Conservation (phyloP, 2,888 invertebrate genomes). For the Lasioglossum oenotherae region DNA sequence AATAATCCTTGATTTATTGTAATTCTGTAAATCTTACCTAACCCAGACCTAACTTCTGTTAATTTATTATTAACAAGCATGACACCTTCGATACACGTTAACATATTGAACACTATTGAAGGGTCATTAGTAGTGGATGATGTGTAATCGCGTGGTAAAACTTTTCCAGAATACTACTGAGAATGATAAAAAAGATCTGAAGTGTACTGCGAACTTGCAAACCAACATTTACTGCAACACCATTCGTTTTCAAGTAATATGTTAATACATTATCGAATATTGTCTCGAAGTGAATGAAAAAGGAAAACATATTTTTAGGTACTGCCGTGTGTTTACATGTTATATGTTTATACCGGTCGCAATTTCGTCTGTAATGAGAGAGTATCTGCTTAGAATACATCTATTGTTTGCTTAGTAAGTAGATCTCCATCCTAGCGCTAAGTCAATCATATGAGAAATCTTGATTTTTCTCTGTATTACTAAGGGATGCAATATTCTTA, state of each 20-base stretch:
- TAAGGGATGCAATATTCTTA: constrained; percentile 63
- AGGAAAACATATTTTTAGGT: constrained; percentile 38
- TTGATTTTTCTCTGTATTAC: constrained; percentile 58
- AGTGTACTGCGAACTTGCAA: constrained; percentile 35
- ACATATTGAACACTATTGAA: constrained; percentile 49
- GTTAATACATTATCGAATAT: constrained; percentile 21
- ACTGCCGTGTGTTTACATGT: constrained; percentile 59
- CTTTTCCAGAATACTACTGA: constrained; percentile 25
- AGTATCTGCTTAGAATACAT: constrained; percentile 66
- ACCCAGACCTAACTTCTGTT: constrained; percentile 54
- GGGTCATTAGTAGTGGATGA: constrained; percentile 41
- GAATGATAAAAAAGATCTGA: constrained; percentile 28
- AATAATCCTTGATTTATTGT: constrained; percentile 44
- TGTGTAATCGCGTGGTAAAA: constrained; percentile 34
- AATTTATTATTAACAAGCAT: constrained; percentile 57
- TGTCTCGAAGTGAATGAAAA: constrained; percentile 55
- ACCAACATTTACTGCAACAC: constrained; percentile 44
- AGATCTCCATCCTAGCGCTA: constrained; percentile 62
- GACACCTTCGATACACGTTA: constrained; percentile 49
- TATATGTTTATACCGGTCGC: constrained; percentile 59
- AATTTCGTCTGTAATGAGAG: constrained; percentile 62
- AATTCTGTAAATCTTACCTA: constrained; percentile 51
- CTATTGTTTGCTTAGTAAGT: constrained; percentile 61
- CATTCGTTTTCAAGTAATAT: constrained; percentile 41
- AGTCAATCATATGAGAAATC: constrained; percentile 63